Conservation (phyloP, 2,797 vertebrate genomes). For the Acrossocheilus fasciatus region DNA sequence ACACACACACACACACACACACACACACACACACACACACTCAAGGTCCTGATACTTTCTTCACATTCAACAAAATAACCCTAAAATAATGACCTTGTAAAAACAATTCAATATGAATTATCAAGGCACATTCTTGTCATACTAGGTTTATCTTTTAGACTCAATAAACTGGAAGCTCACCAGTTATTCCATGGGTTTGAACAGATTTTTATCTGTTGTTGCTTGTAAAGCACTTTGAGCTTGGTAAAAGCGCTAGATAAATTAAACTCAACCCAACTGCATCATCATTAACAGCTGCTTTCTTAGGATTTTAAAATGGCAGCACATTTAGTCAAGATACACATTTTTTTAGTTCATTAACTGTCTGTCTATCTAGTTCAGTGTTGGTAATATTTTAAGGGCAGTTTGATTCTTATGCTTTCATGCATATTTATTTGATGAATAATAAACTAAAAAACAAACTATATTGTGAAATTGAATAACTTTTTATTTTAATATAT, state of each 20-base stretch:
- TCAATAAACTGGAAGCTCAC: neutral
- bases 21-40: neutral
- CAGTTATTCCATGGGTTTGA: neutral
- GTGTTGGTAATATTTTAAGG: neutral
- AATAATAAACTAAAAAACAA: neutral
- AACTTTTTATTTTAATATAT: neutral
- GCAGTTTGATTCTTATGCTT: neutral
- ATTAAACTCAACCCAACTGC: neutral
- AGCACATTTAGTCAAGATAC: neutral
- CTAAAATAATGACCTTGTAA: neutral
- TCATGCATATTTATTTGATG: neutral
- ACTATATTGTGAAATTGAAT: neutral
- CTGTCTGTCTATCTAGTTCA: neutral
- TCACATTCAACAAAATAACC: neutral
- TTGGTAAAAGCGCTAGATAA: neutral
- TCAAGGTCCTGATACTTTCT: neutral
- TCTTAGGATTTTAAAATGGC: neutral
- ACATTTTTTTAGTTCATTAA: neutral
- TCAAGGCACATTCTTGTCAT: constrained; percentile 2
- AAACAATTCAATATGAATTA: neutral
- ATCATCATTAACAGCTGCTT: neutral
- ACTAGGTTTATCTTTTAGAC: constrained; percentile 18
- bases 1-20: neutral
- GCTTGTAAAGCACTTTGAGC: neutral
- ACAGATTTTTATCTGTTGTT: neutral